phyloP scores from a whole-genome alignment of 1,140 invertebrate genomes.

The Leucophenga varia region DNA sequence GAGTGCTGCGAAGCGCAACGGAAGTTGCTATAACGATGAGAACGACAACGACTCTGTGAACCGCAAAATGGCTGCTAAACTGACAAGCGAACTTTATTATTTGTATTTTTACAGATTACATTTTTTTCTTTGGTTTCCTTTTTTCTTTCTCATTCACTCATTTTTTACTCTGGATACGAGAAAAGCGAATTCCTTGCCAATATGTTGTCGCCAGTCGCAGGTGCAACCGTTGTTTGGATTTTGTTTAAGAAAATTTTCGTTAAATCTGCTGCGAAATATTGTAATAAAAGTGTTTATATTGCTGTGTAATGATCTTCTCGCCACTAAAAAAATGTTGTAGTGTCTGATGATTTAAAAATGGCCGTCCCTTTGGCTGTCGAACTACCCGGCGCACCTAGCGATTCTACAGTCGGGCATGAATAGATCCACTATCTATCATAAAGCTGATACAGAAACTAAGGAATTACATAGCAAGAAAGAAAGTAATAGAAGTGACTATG shows the following conservation, averaged over 20 bases:
- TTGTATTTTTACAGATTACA: slow-evolving; percentile 13
- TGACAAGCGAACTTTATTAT: slow-evolving; percentile 57
- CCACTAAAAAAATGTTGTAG: no score
- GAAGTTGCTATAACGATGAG: slow-evolving; percentile 5
- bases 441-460: no score
- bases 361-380: no score
- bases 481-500: no score
- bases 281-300: slow-evolving; percentile 14
- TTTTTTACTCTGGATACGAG: slow-evolving; percentile 16
- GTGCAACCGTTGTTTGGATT: slow-evolving; percentile 16
- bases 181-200: slow-evolving; percentile 20
- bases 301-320: slow-evolving; percentile 19
- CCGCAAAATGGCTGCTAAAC: slow-evolving; percentile 57
- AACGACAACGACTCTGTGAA: slow-evolving; percentile 29
- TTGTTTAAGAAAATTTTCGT: slow-evolving; percentile 18
- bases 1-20: slow-evolving; percentile 15
- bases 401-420: no score
- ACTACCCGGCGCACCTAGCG: no score
- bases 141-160: no score
- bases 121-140: not conserved
- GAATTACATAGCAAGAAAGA: no score
- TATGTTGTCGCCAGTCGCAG: slow-evolving; percentile 28
- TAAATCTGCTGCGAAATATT: slow-evolving; percentile 45
- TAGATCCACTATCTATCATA: no score
- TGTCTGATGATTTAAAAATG: no score